Base-by-base conservation (phyloP, 2,797 vertebrate genomes). In the Gallirallus australis region DNA sequence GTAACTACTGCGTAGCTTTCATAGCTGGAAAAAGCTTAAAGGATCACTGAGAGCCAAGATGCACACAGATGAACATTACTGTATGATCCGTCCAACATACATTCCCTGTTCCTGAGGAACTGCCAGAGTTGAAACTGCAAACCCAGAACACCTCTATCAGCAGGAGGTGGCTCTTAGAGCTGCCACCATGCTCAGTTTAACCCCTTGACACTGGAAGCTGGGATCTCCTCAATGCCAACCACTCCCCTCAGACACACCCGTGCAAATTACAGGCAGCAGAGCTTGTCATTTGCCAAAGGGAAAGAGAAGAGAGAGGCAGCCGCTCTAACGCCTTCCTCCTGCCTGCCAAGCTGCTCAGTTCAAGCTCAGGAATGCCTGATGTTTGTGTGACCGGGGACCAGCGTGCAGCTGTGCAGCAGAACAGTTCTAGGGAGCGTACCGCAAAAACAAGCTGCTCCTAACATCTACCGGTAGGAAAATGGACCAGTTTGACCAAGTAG, bases 1-100 rank as follows among this genome's bases (percentile, higher is more conserved):
- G 48, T 53, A 97, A 73, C 96, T 93, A 93, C 78, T 96, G 95
- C 94, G 80, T 86, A 96, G 93, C 91, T 97, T 95, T 72, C 92
- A 86, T 82, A 94, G 96, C 94, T 88, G 69, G 86, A 96, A 95
- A 81, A 94, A 89, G 39, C 71, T 89, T 75, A 11, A 88, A 96
- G 96, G 94, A 91, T 87, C 96, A 94, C 95, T 96, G 87, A 64
- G 87, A 97, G 93, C 92, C 72, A 68, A 91, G 86, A 96, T 33
- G 89, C 81, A 95, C 76, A 94, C 72, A 96, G 96, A 71, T 42
- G 63, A 86, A 89, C 96, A 80, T 94, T 39, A 72, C 53, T 89
- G 57, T 47, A 82, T 90, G 76, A 33, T 64, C 70, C 76, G 53
- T 76, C 88, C 82, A 50, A 95, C 69, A 86, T 86, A 93, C 91